Conservation (phyloP, 2,888 invertebrate species). For the Chaetogeoica ovagalla region DNA sequence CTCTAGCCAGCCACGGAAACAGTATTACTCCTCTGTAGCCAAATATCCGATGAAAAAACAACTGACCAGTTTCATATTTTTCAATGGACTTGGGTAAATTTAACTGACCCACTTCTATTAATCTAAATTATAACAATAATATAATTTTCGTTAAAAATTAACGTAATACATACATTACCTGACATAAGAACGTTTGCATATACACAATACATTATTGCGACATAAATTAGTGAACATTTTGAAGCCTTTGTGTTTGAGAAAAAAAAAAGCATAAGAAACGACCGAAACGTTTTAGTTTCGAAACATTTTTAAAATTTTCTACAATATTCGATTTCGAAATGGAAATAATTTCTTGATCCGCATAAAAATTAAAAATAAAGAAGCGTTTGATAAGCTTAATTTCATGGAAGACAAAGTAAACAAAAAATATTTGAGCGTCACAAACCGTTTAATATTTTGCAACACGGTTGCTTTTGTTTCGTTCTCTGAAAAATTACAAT, state of each 20-base stretch:
- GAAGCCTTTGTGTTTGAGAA: background rate
- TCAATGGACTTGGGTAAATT: slow-evolving; percentile 83
- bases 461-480: no score
- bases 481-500: no score
- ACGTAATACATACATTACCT: slow-evolving; percentile 22
- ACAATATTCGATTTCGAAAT: background rate
- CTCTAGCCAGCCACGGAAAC: slow-evolving; percentile 94
- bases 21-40: slow-evolving; percentile 96
- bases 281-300: no score
- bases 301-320: background rate
- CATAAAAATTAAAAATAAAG: background rate
- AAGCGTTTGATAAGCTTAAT: background rate
- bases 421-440: background rate
- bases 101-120: slow-evolving; percentile 91
- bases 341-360: background rate
- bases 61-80: slow-evolving; percentile 93
- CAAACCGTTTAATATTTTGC: no score
- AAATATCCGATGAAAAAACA: slow-evolving; percentile 94
- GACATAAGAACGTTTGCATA: slow-evolving; percentile 38
- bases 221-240: slow-evolving; percentile 33
- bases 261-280: background rate
- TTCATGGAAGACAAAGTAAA: background rate
- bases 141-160: background rate
- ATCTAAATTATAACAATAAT: slow-evolving; percentile 63
- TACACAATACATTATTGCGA: slow-evolving; percentile 9